Base-by-base conservation (phyloP, 2,797 vertebrate genomes). In the Novumbra hubbsi region DNA sequence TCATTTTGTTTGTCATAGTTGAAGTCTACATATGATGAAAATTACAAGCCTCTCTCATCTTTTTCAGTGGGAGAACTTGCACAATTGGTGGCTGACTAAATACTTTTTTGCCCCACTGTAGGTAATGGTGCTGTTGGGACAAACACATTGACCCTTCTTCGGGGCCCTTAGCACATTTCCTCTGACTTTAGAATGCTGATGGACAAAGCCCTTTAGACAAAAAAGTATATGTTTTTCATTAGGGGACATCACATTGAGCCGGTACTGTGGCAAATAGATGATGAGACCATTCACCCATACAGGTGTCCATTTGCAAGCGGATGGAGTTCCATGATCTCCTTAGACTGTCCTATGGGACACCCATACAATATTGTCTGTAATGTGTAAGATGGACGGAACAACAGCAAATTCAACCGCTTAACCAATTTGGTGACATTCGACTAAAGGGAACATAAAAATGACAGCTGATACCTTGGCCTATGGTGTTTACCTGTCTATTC, bases 61-160 rank as follows among this genome's bases (percentile, higher is more conserved):
- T n/a, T n/a, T n/a, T n/a, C n/a, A n/a, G n/a, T n/a, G n/a, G n/a
- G n/a, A n/a, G n/a, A n/a, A n/a, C n/a, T n/a, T n/a, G n/a, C n/a
- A n/a, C n/a, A n/a, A n/a, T n/a, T n/a, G n/a, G n/a, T n/a, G n/a
- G n/a, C n/a, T n/a, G n/a, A n/a, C n/a, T n/a, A n/a, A n/a, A n/a
- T n/a, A n/a, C n/a, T n/a, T n/a, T n/a, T n/a, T n/a, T n/a, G n/a
- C n/a, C n/a, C n/a, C n/a, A n/a, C n/a, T n/a, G n/a, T n/a, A 24
- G 21, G n/a, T 6, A 55, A 55, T n/a, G 50, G 55, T 57, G 12
- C 55, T 57, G 24, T 24, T 21, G 55, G 62, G 79, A 76, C 75
- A 84, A 79, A 82, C 75, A 80, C 75, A 78, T 86, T 90, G 88
- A 90, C 87, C 87, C 88, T 90, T 90, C 80, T 81, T 84, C 71